Conservation (phyloP, 2,797 vertebrate species). For the Poeciliopsis infans region DNA sequence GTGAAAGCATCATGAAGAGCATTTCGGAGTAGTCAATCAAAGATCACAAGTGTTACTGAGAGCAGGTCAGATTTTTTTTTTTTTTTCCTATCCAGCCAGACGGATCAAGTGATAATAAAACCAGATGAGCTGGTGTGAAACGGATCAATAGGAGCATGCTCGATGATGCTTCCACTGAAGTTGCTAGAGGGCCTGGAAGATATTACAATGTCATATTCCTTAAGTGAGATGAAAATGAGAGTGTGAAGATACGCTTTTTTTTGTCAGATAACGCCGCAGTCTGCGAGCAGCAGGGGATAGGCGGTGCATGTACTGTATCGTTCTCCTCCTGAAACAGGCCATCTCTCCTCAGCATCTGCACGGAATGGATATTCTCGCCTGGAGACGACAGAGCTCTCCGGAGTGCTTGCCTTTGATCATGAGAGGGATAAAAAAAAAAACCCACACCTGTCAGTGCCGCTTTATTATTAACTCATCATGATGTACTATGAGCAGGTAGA, state of each 20-base stretch:
- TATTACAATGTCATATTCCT: slow-evolving; percentile 66
- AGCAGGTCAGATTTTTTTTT: slow-evolving; percentile 37
- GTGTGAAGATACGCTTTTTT: slow-evolving; percentile 60
- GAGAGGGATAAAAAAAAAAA: slow-evolving; percentile 74
- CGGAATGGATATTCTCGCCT: slow-evolving; percentile 77
- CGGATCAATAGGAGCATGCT: slow-evolving; percentile 62
- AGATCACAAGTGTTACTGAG: slow-evolving; percentile 50
- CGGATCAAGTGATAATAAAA: slow-evolving; percentile 72
- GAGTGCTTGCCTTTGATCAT: slow-evolving; percentile 80
- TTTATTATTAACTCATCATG: slow-evolving; percentile 83
- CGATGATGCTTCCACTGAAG: slow-evolving; percentile 50
- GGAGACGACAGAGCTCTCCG: slow-evolving; percentile 77
- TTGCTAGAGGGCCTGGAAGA: slow-evolving; percentile 50
- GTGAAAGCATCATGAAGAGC: slow-evolving; percentile 27
- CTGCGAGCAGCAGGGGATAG: slow-evolving; percentile 52
- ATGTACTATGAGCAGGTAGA: slow-evolving; percentile 77
- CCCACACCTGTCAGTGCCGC: slow-evolving; percentile 77
- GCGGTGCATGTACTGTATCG: slow-evolving; percentile 67
- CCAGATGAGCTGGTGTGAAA: slow-evolving; percentile 54
- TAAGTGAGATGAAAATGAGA: slow-evolving; percentile 70
- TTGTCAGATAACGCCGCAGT: slow-evolving; percentile 71
- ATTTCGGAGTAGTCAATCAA: slow-evolving; percentile 58
- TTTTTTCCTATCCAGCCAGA: slow-evolving; percentile 48
- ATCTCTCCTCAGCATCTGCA: slow-evolving; percentile 74
- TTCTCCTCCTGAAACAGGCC: slow-evolving; percentile 71